phyloP scores from a whole-genome alignment of 2,888 invertebrate species.

The Muscina levida region DNA sequence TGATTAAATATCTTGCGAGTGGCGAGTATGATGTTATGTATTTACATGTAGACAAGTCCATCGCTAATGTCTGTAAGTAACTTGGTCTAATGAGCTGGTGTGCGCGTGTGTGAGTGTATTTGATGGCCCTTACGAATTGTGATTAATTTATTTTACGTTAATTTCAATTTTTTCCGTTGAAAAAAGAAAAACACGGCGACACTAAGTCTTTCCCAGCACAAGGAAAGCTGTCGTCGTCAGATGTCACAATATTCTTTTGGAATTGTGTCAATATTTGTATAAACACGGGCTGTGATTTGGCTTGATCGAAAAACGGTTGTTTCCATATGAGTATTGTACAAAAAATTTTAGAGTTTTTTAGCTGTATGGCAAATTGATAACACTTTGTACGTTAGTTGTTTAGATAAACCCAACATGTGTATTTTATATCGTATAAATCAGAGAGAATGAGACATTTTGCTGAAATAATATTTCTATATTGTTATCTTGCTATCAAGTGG shows the following conservation, averaged over 20 bases:
- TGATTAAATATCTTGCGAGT: constrained; percentile 29
- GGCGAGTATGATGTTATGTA: constrained; percentile 13
- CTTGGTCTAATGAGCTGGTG: neutral
- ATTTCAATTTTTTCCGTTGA: constrained; percentile 23
- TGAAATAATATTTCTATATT: too few relatives aligned
- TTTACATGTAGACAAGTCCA: constrained; percentile 5
- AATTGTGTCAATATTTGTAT: constrained; percentile 13
- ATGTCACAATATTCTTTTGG: constrained; percentile 27
- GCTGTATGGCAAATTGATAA: too few relatives aligned
- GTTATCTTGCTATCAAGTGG: too few relatives aligned
- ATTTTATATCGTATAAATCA: too few relatives aligned
- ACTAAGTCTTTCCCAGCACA: neutral
- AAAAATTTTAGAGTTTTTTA: neutral
- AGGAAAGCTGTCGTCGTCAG: neutral
- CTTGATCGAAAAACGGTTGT: neutral
- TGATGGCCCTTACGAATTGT: constrained; percentile 51
- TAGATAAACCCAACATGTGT: too few relatives aligned
- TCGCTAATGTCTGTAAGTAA: neutral
- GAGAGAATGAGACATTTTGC: too few relatives aligned
- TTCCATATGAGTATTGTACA: neutral
- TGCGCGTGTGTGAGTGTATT: constrained; percentile 13
- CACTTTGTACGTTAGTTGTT: too few relatives aligned
- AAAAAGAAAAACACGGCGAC: too few relatives aligned
- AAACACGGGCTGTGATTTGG: constrained; percentile 2
- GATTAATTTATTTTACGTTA: constrained; percentile 56